Evolutionary conservation across 2,888 invertebrate species (phyloP), one percentile per base, ranked within the genome.

Genomic region (Zaprionus obscuricornis): DNA sequence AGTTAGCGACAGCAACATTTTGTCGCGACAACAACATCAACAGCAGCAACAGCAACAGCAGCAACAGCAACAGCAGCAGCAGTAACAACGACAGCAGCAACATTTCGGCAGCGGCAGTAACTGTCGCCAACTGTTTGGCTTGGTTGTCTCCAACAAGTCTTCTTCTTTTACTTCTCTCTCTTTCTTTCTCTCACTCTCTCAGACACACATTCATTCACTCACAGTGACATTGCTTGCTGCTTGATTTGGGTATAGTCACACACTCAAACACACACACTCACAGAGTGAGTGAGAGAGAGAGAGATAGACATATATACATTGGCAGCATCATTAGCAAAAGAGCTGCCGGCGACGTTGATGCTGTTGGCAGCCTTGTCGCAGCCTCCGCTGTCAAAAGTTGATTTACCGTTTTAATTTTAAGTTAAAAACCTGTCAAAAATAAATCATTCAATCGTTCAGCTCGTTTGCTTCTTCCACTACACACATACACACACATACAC

Each of bases 401-500:
- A 88, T 88, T 88, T 88, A 88, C 86, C 71, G 88, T 85, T 88
- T 88, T 88, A 88, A 88, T 88, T 88, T 88, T 87, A 88, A 88
- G 88, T 88, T 88, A 86, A 88, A 88, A 88, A 88, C 77, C 85
- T 88, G 88, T 88, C 88, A 88, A 88, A 88, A 88, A 88, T 88
- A 88, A 88, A 88, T 88, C 88, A 88, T 88, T 88, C 89, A 88
- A 88, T 83, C 85, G 76, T 62, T 74, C 39, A 42, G 50, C 59
- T 74, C 64, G 27, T 49, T 17, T 43, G 24, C 34, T 24, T 18
- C n/a, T 22, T n/a, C 7, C 14, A 18, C 11, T 39, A 20, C 20
- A 10, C 17, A n/a, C 39, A n/a, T n/a, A n/a, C n/a, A n/a, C n/a
- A n/a, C n/a, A n/a, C n/a, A n/a, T n/a, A n/a, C n/a, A n/a, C n/a